A percentile compares a stretch with the other conserved stretches of the same genome.
Conservation (phyloP, 2,797 vertebrate genomes). For the Parauchenoglanis punctatus region DNA sequence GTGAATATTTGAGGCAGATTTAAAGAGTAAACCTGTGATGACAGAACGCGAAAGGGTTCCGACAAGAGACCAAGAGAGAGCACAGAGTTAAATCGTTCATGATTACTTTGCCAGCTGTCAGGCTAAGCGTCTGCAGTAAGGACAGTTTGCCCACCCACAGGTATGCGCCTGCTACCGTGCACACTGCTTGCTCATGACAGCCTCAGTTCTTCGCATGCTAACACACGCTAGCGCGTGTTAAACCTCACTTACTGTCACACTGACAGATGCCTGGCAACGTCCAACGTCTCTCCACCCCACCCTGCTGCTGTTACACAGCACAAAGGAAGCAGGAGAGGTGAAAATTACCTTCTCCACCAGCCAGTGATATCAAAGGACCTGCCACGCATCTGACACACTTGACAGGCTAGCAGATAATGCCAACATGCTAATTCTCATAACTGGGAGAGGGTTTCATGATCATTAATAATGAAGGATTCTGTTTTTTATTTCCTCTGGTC, state of each 20-base stretch:
- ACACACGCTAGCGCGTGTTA: constrained; percentile 49
- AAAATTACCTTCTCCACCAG: constrained; percentile 63
- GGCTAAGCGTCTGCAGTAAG: constrained; percentile 69
- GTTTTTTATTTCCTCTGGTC: constrained; percentile 38
- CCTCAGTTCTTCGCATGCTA: constrained; percentile 64
- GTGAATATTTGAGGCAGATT: constrained; percentile 71
- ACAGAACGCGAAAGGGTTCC: constrained; percentile 72
- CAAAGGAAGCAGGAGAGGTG: constrained; percentile 66
- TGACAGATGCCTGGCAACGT: constrained; percentile 61
- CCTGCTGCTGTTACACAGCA: constrained; percentile 53
- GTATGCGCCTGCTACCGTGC: constrained; percentile 70
- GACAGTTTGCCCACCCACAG: constrained; percentile 77
- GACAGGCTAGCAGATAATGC: constrained; percentile 57
- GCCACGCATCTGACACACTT: constrained; percentile 54
- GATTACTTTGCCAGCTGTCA: constrained; percentile 68
- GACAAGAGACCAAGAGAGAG: constrained; percentile 54
- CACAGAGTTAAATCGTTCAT: constrained; percentile 53
- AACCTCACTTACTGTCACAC: constrained; percentile 57
- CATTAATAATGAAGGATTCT: constrained; percentile 49
- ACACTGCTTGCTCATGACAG: constrained; percentile 66
- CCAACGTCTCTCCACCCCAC: constrained; percentile 59
- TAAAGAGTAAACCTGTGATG: constrained; percentile 75
- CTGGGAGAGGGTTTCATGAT: constrained; percentile 48
- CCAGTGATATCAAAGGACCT: constrained; percentile 62
- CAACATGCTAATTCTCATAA: constrained; percentile 51